phyloP scores from a whole-genome alignment of 2,888 invertebrate genomes.

The Bhutanitis thaidina region DNA sequence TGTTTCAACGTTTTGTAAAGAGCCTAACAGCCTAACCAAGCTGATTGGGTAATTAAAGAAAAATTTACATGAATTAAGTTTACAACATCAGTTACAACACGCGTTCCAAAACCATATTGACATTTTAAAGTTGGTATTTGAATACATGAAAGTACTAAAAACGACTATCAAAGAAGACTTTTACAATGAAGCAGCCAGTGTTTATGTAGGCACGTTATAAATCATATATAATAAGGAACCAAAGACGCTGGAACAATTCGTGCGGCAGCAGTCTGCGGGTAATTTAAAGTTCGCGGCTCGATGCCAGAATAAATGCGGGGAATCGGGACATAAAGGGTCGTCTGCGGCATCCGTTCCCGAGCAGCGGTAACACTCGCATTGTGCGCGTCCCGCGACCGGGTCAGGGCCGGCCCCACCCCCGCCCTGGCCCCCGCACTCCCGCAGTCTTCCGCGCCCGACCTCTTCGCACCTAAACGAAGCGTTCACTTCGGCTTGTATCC shows the following conservation, averaged over 20 bases:
- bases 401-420: background rate
- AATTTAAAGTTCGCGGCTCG: background rate
- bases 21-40: no score
- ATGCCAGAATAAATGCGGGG: background rate
- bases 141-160: no score
- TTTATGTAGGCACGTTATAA: no score
- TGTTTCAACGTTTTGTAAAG: no score
- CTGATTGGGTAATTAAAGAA: no score
- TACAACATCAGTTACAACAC: no score
- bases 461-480: background rate
- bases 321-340: background rate
- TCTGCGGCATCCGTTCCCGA: background rate
- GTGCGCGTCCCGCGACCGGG: background rate
- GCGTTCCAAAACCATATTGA: no score
- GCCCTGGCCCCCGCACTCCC: background rate
- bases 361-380: background rate
- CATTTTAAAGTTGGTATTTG: no score
- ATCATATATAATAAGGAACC: no score
- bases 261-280: background rate
- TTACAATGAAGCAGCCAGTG: no score
- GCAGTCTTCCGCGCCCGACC: background rate
- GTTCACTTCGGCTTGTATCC: background rate
- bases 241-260: background rate
- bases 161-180: no score
- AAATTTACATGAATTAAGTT: no score